A percentile compares a stretch with the other conserved stretches of the same genome.
Conservation (phyloP, 2,113 vertebrate genomes). For the Diphyllodes magnificus region DNA sequence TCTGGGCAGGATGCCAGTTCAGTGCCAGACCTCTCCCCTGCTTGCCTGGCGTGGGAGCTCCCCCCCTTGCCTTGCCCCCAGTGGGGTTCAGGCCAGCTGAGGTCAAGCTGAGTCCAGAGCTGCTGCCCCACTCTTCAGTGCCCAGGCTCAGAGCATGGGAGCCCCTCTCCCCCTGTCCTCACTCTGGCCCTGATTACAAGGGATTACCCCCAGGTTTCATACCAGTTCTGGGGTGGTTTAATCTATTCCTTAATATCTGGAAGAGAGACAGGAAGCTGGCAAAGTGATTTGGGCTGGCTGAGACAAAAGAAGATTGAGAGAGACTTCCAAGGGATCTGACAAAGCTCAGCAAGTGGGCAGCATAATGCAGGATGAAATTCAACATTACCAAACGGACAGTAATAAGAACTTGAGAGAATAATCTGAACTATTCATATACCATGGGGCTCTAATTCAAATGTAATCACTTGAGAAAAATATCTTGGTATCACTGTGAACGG, state of each 20-base stretch:
- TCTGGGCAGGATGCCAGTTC: neutral
- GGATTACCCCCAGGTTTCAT: slow-evolving; percentile 38
- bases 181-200: neutral
- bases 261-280: neutral
- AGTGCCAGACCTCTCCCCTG: neutral
- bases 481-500: slow-evolving; percentile 5
- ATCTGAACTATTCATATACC: slow-evolving; percentile 26
- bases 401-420: slow-evolving; percentile 54
- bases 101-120: neutral
- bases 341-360: slow-evolving; percentile 45
- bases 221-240: slow-evolving; percentile 30
- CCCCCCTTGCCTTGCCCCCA: fast-evolving
- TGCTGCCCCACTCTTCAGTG: neutral
- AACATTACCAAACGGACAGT: neutral
- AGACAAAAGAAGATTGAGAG: slow-evolving; percentile 56
- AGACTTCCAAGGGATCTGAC: slow-evolving; percentile 56
- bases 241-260: slow-evolving; percentile 56
- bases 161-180: neutral
- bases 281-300: slow-evolving; percentile 44
- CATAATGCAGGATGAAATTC: slow-evolving; percentile 37
- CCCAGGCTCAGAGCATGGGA: neutral
- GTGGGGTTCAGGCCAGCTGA: neutral
- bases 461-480: slow-evolving; percentile 51
- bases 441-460: slow-evolving; percentile 40
- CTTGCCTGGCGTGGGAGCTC: neutral